Evolutionary conservation across 2,888 invertebrate genomes (phyloP), one percentile per base, ranked within the genome.

Genomic region (Caenorhabditis sulstoni): DNA sequence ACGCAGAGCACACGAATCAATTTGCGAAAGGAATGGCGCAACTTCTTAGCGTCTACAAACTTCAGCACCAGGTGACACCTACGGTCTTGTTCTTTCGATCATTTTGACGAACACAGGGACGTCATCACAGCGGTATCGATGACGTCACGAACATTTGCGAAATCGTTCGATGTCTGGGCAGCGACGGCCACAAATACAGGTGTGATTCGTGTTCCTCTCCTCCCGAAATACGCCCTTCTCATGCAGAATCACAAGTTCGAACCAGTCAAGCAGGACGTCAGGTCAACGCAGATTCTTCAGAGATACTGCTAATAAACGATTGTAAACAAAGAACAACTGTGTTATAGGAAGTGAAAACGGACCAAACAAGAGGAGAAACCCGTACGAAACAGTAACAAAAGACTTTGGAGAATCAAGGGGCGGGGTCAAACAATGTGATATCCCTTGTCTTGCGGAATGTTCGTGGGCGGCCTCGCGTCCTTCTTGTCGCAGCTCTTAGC

Each of bases 101-200:
- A 39, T 59, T 23, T 22, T 22, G 20, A 22, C 22, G n/a, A 29
- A 35, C 61, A 49, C 77, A 90, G 64, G 93, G 93, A 14, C 89
- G 90, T 76, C 87, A 91, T 11, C 93, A 93, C 81, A 92, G 91
- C 65, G 93, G 93, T 11, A 90, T 92, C 18, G 90, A 92, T 88
- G 92, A 92, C 85, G 91, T 91, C 71, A 88, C 82, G 71, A 92
- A 92, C 84, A 91, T 92, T 73, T 90, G 90, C 2, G 88, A 70
- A 67, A 82, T 85, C 37, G 76, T 74, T 16, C 58, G 70, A 22
- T 65, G 71, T 44, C 49, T 85, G 22, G 79, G 74, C 1, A 61
- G 50, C n/a, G 57, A 62, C 44, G 81, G 83, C 23, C 73, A 81
- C 71, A 59, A 50, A 20, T 79, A 64, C 62, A 73, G 70, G 66